These are phyloP conservation scores for Eurystomus glaucurus DNA, from an alignment of 2,797 vertebrate species.

Conservation along the genomic window DNA sequence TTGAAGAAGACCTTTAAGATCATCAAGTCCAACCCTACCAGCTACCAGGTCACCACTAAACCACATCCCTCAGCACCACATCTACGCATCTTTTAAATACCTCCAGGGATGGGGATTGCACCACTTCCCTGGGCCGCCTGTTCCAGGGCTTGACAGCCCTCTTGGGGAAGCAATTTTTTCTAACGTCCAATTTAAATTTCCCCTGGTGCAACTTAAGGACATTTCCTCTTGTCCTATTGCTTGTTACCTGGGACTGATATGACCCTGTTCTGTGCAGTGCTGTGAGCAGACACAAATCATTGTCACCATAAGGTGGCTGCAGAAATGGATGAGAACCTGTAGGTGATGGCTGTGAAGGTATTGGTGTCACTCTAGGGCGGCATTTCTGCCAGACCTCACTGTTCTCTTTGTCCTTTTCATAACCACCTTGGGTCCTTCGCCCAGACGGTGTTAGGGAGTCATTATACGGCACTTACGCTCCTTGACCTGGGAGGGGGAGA, in stretches of 20 bases:
- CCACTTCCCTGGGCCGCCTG: neutral
- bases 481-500: constrained; percentile 57
- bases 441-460: neutral
- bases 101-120: neutral
- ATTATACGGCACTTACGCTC: neutral
- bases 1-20: neutral
- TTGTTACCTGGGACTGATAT: neutral
- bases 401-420: neutral
- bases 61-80: neutral
- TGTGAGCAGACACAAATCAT: neutral
- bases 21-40: neutral
- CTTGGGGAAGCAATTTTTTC: neutral
- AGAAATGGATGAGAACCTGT: neutral
- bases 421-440: accelerated
- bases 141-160: neutral
- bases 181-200: neutral
- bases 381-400: neutral
- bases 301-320: neutral
- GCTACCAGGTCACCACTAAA: neutral
- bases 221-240: neutral
- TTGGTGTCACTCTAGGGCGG: neutral
- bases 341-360: neutral
- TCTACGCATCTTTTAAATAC: neutral
- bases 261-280: neutral
- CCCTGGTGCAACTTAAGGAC: neutral